Evolutionary conservation across 2,888 invertebrate species (phyloP).

Genomic region (Mythimna lalbum): DNA sequence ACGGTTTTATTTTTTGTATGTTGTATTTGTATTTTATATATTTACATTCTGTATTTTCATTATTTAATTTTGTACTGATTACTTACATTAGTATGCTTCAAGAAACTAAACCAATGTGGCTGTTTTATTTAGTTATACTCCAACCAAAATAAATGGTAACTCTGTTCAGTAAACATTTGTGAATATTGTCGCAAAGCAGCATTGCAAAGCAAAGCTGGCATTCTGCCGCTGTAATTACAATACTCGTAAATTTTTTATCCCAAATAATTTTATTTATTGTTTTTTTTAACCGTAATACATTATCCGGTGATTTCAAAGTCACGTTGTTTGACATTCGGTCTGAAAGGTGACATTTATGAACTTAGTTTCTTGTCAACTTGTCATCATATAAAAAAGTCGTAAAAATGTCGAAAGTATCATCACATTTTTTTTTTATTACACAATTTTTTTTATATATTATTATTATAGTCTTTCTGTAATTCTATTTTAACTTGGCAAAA

Average conservation of each 20-base stretch:
- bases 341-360: slow-evolving; percentile 21
- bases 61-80: too few relatives aligned
- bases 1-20: too few relatives aligned
- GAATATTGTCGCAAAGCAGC: slow-evolving; percentile 14
- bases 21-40: too few relatives aligned
- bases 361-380: not conserved
- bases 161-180: slow-evolving; percentile 5
- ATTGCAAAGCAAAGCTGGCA: slow-evolving; percentile 28
- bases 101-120: too few relatives aligned
- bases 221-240: slow-evolving; percentile 16
- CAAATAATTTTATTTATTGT: slow-evolving; percentile 7
- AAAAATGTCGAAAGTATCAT: not conserved
- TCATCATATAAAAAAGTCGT: not conserved
- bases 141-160: not conserved
- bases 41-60: too few relatives aligned
- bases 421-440: not conserved
- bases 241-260: slow-evolving; percentile 21
- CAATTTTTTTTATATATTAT: too few relatives aligned
- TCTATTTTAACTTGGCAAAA: not conserved
- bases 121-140: too few relatives aligned
- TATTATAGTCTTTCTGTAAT: too few relatives aligned
- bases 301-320: slow-evolving; percentile 28
- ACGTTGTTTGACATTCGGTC: slow-evolving; percentile 1
- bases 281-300: slow-evolving; percentile 18
- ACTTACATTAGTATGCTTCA: too few relatives aligned